These are phyloP conservation scores for Pristionchus exspectatus DNA, from an alignment of 2,888 invertebrate species.

Conservation along the genomic window DNA sequence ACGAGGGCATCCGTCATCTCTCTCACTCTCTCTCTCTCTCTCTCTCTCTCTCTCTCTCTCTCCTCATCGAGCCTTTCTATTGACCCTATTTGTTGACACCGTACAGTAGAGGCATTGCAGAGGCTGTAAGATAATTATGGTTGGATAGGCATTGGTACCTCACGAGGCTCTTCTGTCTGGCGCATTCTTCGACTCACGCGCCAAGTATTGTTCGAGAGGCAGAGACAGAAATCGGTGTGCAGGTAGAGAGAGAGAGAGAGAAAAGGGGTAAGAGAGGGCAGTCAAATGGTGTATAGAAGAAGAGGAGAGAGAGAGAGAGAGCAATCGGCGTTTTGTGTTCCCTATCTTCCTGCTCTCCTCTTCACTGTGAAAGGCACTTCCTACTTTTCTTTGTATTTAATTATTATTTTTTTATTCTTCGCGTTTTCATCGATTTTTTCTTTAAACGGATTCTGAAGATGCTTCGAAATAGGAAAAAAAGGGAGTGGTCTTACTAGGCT, in stretches of 20 bases:
- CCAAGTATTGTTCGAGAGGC: background rate
- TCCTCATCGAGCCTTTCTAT: background rate
- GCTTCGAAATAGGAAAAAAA: background rate
- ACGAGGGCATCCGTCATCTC: conserved; percentile 1
- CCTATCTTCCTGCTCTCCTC: conserved; percentile 33
- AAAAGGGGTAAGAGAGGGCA: background rate
- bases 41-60: background rate
- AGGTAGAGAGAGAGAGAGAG: conserved; percentile 13
- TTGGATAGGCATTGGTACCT: background rate
- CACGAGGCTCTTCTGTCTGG: background rate
- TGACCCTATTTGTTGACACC: background rate
- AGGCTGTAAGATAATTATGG: too few relatives aligned
- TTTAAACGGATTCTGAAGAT: conserved; percentile 27
- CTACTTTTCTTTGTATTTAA: background rate
- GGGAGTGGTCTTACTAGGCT: background rate
- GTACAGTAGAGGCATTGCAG: background rate
- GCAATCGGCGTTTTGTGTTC: conserved; percentile 35
- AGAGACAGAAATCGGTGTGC: background rate
- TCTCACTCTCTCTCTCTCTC: background rate
- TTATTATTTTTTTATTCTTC: background rate
- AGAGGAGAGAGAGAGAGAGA: conserved; percentile 7
- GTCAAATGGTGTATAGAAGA: background rate
- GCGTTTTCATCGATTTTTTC: background rate
- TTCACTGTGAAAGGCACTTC: background rate
- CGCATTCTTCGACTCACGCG: background rate